phyloP scores from a whole-genome alignment of 1,140 invertebrate genomes.

The Myzus persicae region DNA sequence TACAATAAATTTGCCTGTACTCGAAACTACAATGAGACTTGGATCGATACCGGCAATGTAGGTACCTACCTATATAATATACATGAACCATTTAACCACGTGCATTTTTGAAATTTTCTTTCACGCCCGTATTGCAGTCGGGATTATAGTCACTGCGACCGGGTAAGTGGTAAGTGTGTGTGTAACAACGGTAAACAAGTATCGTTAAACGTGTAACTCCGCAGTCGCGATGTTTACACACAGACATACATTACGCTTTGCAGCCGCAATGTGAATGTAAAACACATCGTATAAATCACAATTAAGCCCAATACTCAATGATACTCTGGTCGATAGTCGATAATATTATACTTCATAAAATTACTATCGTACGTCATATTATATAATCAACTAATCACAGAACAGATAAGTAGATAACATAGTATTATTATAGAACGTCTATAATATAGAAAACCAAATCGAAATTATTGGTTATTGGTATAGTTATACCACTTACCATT shows the following conservation, averaged over 20 bases:
- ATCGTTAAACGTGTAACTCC: conserved; percentile 38
- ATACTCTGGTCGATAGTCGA: background rate
- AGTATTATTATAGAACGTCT: background rate
- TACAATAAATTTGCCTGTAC: background rate
- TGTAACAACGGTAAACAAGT: conserved; percentile 43
- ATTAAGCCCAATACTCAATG: conserved; percentile 27
- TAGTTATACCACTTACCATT: too few species aligned
- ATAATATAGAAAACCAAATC: background rate
- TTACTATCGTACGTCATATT: background rate
- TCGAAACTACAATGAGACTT: background rate
- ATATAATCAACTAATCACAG: background rate
- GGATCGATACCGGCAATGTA: background rate
- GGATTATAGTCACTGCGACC: background rate
- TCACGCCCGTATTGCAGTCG: background rate
- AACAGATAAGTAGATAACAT: background rate
- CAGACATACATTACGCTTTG: background rate
- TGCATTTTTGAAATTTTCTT: conserved; percentile 36
- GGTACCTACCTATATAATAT: background rate
- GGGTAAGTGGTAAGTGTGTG: conserved; percentile 6
- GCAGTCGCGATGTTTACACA: conserved; percentile 47
- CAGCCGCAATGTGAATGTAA: conserved; percentile 9
- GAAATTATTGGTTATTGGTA: background rate
- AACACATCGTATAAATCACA: conserved; percentile 43
- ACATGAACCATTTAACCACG: background rate
- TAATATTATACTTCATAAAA: background rate